Evolutionary conservation across 2,888 invertebrate genomes (phyloP).

Genomic region (Morinoia aosen): DNA sequence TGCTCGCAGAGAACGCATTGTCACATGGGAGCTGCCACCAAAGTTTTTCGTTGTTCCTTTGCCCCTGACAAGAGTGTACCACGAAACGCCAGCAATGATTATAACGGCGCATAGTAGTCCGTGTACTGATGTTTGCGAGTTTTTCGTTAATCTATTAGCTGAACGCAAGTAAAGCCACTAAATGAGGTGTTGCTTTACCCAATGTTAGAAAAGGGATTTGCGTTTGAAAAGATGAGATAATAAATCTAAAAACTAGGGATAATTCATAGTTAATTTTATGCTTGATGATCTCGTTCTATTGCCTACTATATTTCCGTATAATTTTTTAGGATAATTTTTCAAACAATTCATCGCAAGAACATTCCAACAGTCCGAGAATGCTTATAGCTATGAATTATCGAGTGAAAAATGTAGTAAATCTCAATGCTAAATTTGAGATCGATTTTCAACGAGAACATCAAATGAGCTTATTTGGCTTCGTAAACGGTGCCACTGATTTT

Average conservation of each 20-base stretch:
- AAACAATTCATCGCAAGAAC: no score
- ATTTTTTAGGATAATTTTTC: no score
- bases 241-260: neutral
- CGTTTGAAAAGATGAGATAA: neutral
- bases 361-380: no score
- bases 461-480: no score
- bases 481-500: no score
- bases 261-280: neutral
- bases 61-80: neutral
- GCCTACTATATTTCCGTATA: no score
- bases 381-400: no score
- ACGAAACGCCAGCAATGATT: neutral
- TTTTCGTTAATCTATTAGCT: neutral
- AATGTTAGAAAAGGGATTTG: neutral
- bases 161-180: neutral
- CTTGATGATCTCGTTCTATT: no score
- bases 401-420: no score
- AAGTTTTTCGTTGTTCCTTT: neutral
- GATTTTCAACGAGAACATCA: no score
- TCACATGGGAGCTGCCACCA: neutral
- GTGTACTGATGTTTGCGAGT: neutral
- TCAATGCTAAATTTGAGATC: no score
- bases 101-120: neutral
- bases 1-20: neutral
- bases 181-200: neutral